Evolutionary conservation across 1,140 invertebrate genomes (phyloP), one percentile per base, ranked within the genome.

Genomic region (Chlorops oryzae): DNA sequence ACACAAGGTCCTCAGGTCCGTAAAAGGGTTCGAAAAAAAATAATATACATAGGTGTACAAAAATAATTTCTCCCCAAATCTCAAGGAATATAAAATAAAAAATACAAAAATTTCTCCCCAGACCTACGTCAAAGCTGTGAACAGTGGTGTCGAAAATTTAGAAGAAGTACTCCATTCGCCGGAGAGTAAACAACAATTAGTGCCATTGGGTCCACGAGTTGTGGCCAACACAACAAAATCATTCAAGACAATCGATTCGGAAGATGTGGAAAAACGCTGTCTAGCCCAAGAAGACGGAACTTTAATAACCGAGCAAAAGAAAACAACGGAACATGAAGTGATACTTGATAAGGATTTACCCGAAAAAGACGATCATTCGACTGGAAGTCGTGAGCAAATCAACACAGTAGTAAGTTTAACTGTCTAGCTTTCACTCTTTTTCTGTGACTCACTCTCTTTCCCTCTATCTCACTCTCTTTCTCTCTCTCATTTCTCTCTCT

Each of bases 321-420:
- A 80, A 37, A 88, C 84, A 27, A 84, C 82, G 52, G 88, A 92
- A 71, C 88, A 90, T 78, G 88, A 91, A 67, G 81, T 87, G 76
- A 76, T 90, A 57, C 80, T 84, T 59, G 82, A 90, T 79, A 80
- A 87, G 62, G 85, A 88, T 54, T 67, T 85, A 41, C 80, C 83
- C 2, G 82, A 86, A 47, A 75, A 80, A 56, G 77, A 79, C 66
- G 77, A 53, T 25, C 40, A 40, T 37, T 58, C 55, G 10, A 52
- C 32, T 40, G 55, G 49, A 28, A 56, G 58, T 42, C 56, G 34
- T 34, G 66, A 66, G 48, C 57, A 64, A 52, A 51, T 70, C 52
- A 60, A 53, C 44, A 65, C 61, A 17, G 59, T 57, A 3, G 51
- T 58, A 56, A 58, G 28, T 47, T 15, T 15, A 45, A 23, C 21